phyloP scores from a whole-genome alignment of 2,888 invertebrate genomes.

The Blastobasis lacticolella region DNA sequence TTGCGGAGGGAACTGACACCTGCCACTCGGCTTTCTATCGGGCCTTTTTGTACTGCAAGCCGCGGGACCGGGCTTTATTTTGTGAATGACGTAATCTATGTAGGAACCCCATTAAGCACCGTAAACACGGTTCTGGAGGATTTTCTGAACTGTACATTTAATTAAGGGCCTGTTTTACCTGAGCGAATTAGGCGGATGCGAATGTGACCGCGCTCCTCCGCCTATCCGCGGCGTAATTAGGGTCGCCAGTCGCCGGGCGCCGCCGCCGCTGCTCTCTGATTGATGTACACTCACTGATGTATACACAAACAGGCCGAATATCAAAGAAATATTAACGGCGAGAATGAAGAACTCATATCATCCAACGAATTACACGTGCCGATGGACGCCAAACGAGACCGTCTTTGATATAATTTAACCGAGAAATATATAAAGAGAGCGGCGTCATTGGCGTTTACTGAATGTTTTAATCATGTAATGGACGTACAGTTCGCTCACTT shows the following conservation, averaged over 20 bases:
- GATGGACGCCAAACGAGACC: background rate
- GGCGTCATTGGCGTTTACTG: conserved; percentile 4
- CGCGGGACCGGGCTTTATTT: conserved; percentile 11
- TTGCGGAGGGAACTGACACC: conserved; percentile 20
- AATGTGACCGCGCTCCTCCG: background rate
- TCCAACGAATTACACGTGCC: background rate
- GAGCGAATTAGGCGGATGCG: background rate
- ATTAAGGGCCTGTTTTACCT: background rate
- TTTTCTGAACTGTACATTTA: conserved; percentile 1
- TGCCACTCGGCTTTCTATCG: conserved; percentile 21
- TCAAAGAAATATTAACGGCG: too few species aligned
- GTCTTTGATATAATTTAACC: conserved; percentile 3
- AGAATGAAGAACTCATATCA: background rate
- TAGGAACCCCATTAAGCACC: background rate
- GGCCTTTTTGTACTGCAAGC: conserved; percentile 18
- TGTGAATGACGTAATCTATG: conserved; percentile 7
- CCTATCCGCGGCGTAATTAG: background rate
- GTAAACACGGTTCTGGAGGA: background rate
- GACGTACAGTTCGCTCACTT: conserved; percentile 6
- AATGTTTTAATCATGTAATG: conserved; percentile 17
- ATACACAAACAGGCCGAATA: too few species aligned
- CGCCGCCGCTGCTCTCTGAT: too few species aligned
- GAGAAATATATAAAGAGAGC: background rate
- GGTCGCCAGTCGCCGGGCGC: background rate
- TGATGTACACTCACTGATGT: too few species aligned